A percentile compares a stretch with the other conserved stretches of the same genome.
phyloP scores from a whole-genome alignment of 1,140 invertebrate species.

The Palaemon carinicauda region DNA sequence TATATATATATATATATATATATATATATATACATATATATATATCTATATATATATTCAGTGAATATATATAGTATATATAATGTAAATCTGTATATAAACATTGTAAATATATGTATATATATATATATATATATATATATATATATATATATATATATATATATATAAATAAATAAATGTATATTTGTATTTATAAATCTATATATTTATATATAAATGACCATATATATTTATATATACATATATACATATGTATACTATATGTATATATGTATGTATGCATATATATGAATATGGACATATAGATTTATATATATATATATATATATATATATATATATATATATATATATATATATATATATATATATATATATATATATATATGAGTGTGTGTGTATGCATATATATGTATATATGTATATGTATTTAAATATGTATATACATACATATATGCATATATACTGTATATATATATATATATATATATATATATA shows the following conservation, averaged over 20 bases:
- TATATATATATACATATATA: neutral
- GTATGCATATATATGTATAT: too few species aligned
- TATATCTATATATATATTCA: neutral
- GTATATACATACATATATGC: too few species aligned
- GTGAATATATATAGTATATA: too few species aligned
- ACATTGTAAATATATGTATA: too few species aligned
- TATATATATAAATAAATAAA: neutral
- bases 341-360: neutral
- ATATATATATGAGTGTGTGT: too few species aligned
- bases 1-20: neutral
- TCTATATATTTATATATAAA: neutral
- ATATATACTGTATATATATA: too few species aligned
- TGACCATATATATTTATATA: neutral
- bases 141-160: too few species aligned
- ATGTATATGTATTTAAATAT: too few species aligned
- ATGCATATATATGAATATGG: neutral
- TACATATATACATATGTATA: neutral
- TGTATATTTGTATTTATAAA: neutral
- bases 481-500: too few species aligned
- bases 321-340: neutral
- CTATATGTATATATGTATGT: neutral
- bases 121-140: too few species aligned
- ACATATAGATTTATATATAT: neutral
- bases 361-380: neutral
- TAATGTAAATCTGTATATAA: too few species aligned